Base-by-base conservation (phyloP, 1,140 invertebrate genomes). In the Tetragonula clypearis region DNA sequence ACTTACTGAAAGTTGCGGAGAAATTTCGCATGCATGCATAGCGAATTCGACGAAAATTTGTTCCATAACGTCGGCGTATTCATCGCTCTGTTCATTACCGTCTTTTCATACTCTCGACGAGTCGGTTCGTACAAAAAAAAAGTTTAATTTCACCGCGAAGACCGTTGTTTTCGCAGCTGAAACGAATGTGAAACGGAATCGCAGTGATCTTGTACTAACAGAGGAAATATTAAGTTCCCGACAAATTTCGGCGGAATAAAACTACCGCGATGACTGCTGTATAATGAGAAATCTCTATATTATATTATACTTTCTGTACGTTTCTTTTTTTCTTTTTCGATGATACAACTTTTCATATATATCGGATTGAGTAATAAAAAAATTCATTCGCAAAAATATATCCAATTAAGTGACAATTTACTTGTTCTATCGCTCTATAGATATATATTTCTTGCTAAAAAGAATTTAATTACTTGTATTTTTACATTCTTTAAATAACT, bases 81-180 rank as follows among this genome's bases (percentile, higher is more conserved):
- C 82, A 62, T 72, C 82, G 15, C 11, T 21, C 23, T 14, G 82
- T 84, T 84, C 82, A 53, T 84, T 84, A 84, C 82, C 72, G 76
- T 79, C 82, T 84, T 84, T 84, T 84, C 82, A 79, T 41, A 76
- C 66, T 35, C n/a, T 35, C 76, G 5, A 0, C 56, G 76, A 49
- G 35, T 62, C 17, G 41, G 75, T 30, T 17, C 21, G 35, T 15
- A 8, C 56, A 26, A 35, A 62, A 35, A 30, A 35, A 73, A 76
- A 77, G 62, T 77, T 66, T 55, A 68, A 74, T 83, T 83, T 77
- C 23, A 23, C 62, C 53, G 77, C 58, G 11, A 17, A 55, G 4
- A 26, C 23, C 17, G 26, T 84, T 79, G 65, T 79, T 60, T 79
- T 79, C 41, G 17, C 14, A 55, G 60, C 35, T 49, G 68, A 4